Conservation (phyloP, 1,140 invertebrate species). For the Heliconius nattereri region DNA sequence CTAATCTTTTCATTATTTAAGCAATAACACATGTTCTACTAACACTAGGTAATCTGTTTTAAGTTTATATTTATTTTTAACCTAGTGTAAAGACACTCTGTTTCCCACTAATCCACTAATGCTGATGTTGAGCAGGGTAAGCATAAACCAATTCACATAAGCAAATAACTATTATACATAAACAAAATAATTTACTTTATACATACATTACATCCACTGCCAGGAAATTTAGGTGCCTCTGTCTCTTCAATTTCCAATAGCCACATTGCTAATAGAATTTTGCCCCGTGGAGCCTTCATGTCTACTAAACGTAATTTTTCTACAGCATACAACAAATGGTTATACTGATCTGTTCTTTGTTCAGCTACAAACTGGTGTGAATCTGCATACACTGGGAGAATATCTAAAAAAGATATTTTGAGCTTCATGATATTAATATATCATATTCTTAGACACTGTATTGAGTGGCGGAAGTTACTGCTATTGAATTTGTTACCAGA, state of each 20-base stretch:
- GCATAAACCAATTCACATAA: neutral
- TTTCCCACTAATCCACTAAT: too few relatives aligned
- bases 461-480: too few relatives aligned
- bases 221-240: slow-evolving; percentile 60
- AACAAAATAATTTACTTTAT: neutral
- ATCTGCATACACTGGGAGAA: slow-evolving; percentile 87
- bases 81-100: too few relatives aligned
- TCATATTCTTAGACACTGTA: neutral
- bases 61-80: too few relatives aligned
- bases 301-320: slow-evolving; percentile 82
- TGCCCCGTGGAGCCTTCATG: slow-evolving; percentile 53
- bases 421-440: too few relatives aligned
- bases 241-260: slow-evolving; percentile 83
- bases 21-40: too few relatives aligned
- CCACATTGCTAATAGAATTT: slow-evolving; percentile 89
- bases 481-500: too few relatives aligned
- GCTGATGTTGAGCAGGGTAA: too few relatives aligned
- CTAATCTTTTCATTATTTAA: too few relatives aligned
- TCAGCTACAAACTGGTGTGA: slow-evolving; percentile 88
- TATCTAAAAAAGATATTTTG: slow-evolving; percentile 74
- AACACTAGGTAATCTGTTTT: too few relatives aligned
- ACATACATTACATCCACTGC: slow-evolving; percentile 65
- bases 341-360: slow-evolving; percentile 87
- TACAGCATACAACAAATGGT: slow-evolving; percentile 87
- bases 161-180: neutral